Evolutionary conservation across 2,797 vertebrate species (phyloP).

Genomic region (Notolepis coatsorum): DNA sequence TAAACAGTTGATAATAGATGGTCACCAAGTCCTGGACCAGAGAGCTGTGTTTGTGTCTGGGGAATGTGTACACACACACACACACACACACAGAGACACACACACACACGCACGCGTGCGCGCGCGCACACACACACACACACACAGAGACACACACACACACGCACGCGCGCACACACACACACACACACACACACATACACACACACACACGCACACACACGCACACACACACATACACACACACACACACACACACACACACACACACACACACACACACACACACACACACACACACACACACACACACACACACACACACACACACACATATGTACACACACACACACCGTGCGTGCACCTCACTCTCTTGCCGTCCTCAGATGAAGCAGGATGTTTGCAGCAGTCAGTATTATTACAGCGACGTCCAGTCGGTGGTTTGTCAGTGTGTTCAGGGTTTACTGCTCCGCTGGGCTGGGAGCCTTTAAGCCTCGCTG

Average conservation of each 20-base stretch:
- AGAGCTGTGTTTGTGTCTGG: conserved; percentile 43
- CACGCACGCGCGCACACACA: neutral
- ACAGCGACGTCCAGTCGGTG: too few relatives aligned
- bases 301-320: neutral
- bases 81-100: too few relatives aligned
- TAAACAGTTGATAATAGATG: conserved; percentile 67
- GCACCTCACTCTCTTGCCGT: too few relatives aligned
- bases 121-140: neutral
- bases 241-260: neutral
- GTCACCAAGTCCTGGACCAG: conserved; percentile 44
- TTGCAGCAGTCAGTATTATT: too few relatives aligned
- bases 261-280: neutral
- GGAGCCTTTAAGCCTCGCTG: too few relatives aligned
- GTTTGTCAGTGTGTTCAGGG: too few relatives aligned
- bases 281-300: conserved; percentile 7
- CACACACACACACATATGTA: neutral
- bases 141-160: conserved; percentile 4
- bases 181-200: too few relatives aligned
- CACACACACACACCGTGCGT: too few relatives aligned
- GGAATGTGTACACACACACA: conserved; percentile 56
- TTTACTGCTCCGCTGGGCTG: too few relatives aligned
- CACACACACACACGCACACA: too few relatives aligned
- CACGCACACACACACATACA: neutral
- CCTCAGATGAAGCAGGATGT: too few relatives aligned
- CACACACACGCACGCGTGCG: neutral